These are phyloP conservation scores for Coryphaenoides rupestris DNA, from an alignment of 2,113 vertebrate species.

Conservation along the genomic window DNA sequence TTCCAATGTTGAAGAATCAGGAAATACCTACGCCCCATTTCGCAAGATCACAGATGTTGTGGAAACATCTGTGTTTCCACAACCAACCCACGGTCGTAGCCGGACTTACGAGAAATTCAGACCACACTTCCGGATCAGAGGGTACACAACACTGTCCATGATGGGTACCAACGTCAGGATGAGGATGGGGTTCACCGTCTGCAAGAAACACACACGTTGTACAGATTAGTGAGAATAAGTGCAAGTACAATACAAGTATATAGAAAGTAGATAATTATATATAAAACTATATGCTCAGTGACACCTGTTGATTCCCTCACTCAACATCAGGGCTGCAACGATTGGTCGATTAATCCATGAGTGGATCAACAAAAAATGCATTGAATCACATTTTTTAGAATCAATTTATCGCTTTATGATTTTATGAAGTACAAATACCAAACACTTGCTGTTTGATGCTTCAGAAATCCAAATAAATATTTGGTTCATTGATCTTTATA, in stretches of 20 bases:
- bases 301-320: background rate
- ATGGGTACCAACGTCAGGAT: constrained; percentile 88
- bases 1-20: background rate
- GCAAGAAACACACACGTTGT: constrained; percentile 25
- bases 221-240: constrained; percentile 4
- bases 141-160: constrained; percentile 80
- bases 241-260: too few relatives aligned
- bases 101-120: constrained; percentile 89
- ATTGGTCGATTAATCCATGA: too few relatives aligned
- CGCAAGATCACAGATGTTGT: too few relatives aligned
- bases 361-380: too few relatives aligned
- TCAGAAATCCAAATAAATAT: too few relatives aligned
- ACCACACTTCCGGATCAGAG: constrained; percentile 86
- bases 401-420: too few relatives aligned
- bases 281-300: background rate
- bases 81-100: background rate
- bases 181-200: constrained; percentile 88
- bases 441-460: too few relatives aligned
- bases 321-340: background rate
- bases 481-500: too few relatives aligned
- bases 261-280: too few relatives aligned
- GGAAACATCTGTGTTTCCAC: too few relatives aligned
- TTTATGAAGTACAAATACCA: too few relatives aligned
- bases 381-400: too few relatives aligned
- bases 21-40: constrained; percentile 11